phyloP scores from a whole-genome alignment of 1,140 invertebrate species.

The Berghia stephanieae region DNA sequence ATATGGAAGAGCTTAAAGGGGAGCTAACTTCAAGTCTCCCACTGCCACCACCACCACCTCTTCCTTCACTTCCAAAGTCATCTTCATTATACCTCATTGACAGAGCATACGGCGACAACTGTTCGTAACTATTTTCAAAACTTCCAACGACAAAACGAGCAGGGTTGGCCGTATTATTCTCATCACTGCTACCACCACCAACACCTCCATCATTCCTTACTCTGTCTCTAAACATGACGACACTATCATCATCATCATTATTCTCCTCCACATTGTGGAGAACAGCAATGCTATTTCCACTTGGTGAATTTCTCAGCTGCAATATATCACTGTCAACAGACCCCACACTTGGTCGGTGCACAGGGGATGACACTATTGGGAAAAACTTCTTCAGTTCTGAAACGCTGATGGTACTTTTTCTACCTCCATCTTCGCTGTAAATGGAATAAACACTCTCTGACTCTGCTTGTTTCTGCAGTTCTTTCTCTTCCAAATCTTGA shows the following conservation, averaged over 20 bases:
- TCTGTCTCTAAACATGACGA: background rate
- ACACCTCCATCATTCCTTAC: too few relatives aligned
- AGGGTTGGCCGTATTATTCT: too few relatives aligned
- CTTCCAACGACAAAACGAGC: slow-evolving; percentile 5
- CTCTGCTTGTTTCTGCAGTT: too few relatives aligned
- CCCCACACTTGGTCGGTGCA: background rate
- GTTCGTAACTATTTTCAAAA: background rate
- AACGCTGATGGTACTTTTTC: slow-evolving; percentile 4
- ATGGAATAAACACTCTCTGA: background rate
- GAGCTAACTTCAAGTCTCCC: too few relatives aligned
- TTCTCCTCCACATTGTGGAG: too few relatives aligned
- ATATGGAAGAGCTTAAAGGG: slow-evolving; percentile 53
- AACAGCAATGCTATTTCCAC: slow-evolving; percentile 22
- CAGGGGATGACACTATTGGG: too few relatives aligned
- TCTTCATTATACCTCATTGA: too few relatives aligned
- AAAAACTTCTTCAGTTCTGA: background rate
- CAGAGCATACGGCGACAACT: too few relatives aligned
- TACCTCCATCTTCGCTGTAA: background rate
- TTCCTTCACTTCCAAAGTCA: too few relatives aligned
- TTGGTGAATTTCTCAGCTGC: too few relatives aligned
- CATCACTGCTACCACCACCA: too few relatives aligned
- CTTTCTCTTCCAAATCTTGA: background rate
- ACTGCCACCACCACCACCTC: too few relatives aligned
- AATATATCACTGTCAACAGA: background rate
- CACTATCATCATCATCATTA: background rate